phyloP scores from a whole-genome alignment of 2,113 vertebrate species.

The Alethe castanea region DNA sequence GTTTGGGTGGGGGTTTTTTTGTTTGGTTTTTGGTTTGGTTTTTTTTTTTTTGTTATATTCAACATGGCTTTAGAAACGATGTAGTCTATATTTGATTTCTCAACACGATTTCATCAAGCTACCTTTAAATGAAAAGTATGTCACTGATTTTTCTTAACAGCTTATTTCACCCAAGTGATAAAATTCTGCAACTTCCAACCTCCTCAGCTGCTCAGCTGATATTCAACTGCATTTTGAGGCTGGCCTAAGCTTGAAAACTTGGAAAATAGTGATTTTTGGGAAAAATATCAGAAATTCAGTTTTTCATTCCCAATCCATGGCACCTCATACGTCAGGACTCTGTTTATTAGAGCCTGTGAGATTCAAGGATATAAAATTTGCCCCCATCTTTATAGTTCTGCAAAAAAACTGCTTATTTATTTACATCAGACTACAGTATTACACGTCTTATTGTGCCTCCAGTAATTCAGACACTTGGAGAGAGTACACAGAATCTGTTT shows the following conservation, averaged over 20 bases:
- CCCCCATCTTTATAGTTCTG: not conserved
- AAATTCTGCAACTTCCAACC: not conserved
- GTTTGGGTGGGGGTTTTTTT: too few species aligned
- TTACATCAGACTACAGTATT: not conserved
- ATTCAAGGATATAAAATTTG: not conserved
- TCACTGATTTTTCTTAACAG: not conserved
- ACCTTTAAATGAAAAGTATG: not conserved
- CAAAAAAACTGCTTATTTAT: not conserved
- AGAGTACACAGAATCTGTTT: not conserved
- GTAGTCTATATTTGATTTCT: not conserved
- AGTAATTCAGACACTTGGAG: not conserved
- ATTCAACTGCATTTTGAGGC: not conserved
- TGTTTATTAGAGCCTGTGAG: not conserved
- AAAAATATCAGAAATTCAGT: not conserved
- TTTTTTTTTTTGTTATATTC: not conserved
- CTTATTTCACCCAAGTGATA: not conserved
- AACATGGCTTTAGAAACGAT: not conserved
- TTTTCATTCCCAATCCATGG: not conserved
- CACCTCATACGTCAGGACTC: not conserved
- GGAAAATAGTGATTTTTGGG: not conserved
- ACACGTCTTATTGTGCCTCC: not conserved
- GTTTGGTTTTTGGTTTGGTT: not conserved
- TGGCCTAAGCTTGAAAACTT: not conserved
- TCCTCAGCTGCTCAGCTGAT: not conserved
- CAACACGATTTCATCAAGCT: not conserved